Conservation (phyloP, 2,797 vertebrate genomes). For the Artibeus lituratus region DNA sequence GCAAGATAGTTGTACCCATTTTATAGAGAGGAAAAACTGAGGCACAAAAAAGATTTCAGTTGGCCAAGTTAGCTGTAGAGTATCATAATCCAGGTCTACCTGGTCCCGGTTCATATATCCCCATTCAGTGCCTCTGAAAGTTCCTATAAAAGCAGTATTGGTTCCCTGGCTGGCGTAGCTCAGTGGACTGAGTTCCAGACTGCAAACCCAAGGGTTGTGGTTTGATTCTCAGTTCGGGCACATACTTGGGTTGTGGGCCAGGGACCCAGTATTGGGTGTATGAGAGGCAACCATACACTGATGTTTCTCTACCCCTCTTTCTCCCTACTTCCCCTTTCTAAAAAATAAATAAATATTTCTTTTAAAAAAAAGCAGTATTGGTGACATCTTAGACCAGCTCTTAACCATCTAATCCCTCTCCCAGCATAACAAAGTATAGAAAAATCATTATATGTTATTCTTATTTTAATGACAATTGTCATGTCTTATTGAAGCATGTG, state of each 20-base stretch:
- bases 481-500: neutral
- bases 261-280: too few species aligned
- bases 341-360: too few species aligned
- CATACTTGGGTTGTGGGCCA: too few species aligned
- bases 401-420: neutral
- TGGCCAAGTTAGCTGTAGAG: neutral
- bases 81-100: neutral
- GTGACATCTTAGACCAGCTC: neutral
- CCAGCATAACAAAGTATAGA: neutral
- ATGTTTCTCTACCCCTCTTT: too few species aligned
- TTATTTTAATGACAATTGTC: neutral
- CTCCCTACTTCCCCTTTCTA: too few species aligned
- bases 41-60: neutral
- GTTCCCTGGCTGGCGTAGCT: too few species aligned
- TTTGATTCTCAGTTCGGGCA: too few species aligned
- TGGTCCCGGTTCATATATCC: neutral
- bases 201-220: too few species aligned
- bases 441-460: neutral
- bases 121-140: neutral
- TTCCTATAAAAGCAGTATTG: neutral
- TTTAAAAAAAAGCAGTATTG: neutral
- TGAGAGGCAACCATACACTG: too few species aligned
- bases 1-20: neutral
- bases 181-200: too few species aligned
- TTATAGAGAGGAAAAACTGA: neutral